Evolutionary conservation across 2,113 vertebrate genomes (phyloP), one percentile per base, ranked within the genome.

Genomic region (Hyperopisus bebe): DNA sequence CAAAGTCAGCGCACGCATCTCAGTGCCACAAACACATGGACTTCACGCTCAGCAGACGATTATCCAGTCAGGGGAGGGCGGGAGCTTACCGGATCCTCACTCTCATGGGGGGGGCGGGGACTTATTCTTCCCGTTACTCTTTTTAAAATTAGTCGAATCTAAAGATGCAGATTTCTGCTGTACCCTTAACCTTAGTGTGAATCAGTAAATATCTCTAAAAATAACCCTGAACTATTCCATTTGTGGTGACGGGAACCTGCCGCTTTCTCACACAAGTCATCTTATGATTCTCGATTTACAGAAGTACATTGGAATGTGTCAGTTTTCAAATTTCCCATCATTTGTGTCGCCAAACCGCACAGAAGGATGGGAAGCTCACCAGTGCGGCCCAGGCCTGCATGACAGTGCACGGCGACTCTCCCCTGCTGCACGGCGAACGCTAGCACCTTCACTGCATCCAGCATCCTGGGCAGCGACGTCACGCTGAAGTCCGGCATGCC

Each of bases 371-470:
- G 31, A 88, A 27, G 50, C 88, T 24, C 89, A 94, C 96, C 96
- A 94, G 96, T 97, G 87, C 96, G 94, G 48, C 96, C 96, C 17
- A 97, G 92, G 86, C 96, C 96, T 70, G 96, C 96, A 11, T 97
- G 96, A 90, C 96, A 97, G 90, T 97, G 96, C 51, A 97, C 95
- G 1, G 96, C 96, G 74, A 97, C 95, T 89, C 94, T 94, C 21
- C 96, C 96, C 90, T 97, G 94, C 53, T 89, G 93, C 74, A 96
- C 93, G 27, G 95, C 95, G 66, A 97, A 97, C 4, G 94, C 93
- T 92, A 96, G 92, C 90, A 96, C 96, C 70, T 97, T 97, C 89
- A 97, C 96, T 2, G 92, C 95, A 62, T 97, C 95, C 66, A 97
- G 90, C 48, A 97, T 92, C 80, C 92, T 92, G 7, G 94, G 92